Evolutionary conservation across 2,888 invertebrate species (phyloP).

Genomic region (Scaptomyza caliginosa): DNA sequence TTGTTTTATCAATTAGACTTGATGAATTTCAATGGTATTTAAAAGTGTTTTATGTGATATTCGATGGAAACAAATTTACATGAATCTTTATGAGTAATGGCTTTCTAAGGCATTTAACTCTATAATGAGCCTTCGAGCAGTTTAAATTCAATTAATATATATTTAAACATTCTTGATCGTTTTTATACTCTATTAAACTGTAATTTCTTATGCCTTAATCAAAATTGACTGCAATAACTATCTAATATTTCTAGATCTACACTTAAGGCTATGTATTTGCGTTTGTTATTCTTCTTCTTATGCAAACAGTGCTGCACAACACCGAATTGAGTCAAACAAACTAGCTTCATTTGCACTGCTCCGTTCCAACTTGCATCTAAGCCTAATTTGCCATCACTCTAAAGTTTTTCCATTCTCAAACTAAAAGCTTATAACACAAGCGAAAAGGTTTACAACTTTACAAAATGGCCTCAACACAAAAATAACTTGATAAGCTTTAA

Average conservation of each 20-base stretch:
- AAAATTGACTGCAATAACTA: too few relatives aligned
- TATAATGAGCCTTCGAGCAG: too few relatives aligned
- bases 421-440: background rate
- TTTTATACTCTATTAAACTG: too few relatives aligned
- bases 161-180: too few relatives aligned
- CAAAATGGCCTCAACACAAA: background rate
- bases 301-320: background rate
- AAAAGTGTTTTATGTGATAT: too few relatives aligned
- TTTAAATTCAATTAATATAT: too few relatives aligned
- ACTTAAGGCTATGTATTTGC: background rate
- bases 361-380: background rate
- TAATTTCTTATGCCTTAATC: too few relatives aligned
- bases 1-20: too few relatives aligned
- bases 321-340: background rate
- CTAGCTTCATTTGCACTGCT: background rate
- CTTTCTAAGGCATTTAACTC: too few relatives aligned
- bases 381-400: background rate
- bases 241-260: background rate
- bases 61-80: too few relatives aligned
- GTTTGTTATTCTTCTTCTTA: background rate
- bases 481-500: conserved; percentile 15
- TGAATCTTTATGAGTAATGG: too few relatives aligned
- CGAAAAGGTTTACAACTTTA: conserved; percentile 2
- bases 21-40: too few relatives aligned
- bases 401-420: background rate